phyloP scores from a whole-genome alignment of 1,140 invertebrate genomes.

The Eubasilissa regina region DNA sequence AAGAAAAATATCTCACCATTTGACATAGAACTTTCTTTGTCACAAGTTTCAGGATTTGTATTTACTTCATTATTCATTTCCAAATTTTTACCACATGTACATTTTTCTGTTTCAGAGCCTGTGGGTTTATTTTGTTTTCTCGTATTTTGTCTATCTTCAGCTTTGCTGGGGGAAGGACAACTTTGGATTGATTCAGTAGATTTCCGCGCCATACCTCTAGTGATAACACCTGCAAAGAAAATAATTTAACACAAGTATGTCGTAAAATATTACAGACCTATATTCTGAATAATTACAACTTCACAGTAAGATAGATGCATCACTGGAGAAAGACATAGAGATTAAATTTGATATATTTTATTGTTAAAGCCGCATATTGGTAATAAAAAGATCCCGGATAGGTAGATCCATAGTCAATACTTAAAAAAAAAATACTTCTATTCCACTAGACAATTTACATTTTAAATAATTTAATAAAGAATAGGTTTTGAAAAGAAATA shows the following conservation, averaged over 20 bases:
- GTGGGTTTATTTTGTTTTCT: background rate
- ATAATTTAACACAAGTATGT: background rate
- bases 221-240: conserved; percentile 35
- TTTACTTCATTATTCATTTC: conserved; percentile 3
- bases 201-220: conserved; percentile 43
- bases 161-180: background rate
- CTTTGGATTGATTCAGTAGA: background rate
- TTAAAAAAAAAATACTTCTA: background rate
- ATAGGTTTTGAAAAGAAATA: background rate
- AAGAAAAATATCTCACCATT: background rate
- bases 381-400: no score
- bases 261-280: no score
- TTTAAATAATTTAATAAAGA: background rate
- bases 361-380: no score
- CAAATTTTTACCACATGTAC: conserved; percentile 5
- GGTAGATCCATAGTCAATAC: no score
- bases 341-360: no score
- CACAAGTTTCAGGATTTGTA: background rate
- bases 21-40: background rate
- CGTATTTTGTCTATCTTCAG: background rate
- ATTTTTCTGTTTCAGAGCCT: background rate
- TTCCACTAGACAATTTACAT: background rate
- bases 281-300: no score
- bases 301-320: no score
- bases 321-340: no score